These are phyloP conservation scores for Marasmarcha lunaedactyla DNA, from an alignment of 2,888 invertebrate species.

Conservation along the genomic window DNA sequence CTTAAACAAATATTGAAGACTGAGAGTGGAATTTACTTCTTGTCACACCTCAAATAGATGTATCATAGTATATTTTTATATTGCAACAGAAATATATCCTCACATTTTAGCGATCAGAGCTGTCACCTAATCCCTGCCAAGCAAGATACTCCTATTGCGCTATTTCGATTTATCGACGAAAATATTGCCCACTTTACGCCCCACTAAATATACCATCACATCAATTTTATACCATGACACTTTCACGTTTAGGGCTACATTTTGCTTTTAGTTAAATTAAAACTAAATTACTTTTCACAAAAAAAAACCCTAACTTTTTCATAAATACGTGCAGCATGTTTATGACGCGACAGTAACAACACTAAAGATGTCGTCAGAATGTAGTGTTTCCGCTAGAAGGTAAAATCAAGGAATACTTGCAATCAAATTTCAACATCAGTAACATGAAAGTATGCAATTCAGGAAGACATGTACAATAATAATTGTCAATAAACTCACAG, in stretches of 20 bases:
- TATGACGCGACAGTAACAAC: too few relatives aligned
- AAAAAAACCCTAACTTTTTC: too few relatives aligned
- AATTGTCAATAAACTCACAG: slow-evolving; percentile 44
- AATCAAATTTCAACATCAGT: slow-evolving; percentile 15
- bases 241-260: background rate
- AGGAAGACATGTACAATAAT: slow-evolving; percentile 50
- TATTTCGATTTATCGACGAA: slow-evolving; percentile 10
- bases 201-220: slow-evolving; percentile 9
- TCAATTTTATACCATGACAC: slow-evolving; percentile 9
- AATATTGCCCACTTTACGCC: slow-evolving; percentile 6
- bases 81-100: too few relatives aligned
- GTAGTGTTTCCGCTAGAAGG: background rate
- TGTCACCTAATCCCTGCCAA: background rate
- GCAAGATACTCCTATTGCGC: slow-evolving; percentile 5
- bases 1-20: too few relatives aligned
- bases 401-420: slow-evolving; percentile 7
- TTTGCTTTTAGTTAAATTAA: background rate
- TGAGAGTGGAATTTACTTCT: too few relatives aligned
- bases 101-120: too few relatives aligned
- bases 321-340: background rate
- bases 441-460: slow-evolving; percentile 31
- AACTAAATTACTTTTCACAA: background rate
- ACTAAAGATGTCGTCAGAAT: background rate
- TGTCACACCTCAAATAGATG: too few relatives aligned
- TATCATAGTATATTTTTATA: too few relatives aligned